Conservation (phyloP, 2,888 invertebrate genomes). For the Caenorhabditis japonica region DNA sequence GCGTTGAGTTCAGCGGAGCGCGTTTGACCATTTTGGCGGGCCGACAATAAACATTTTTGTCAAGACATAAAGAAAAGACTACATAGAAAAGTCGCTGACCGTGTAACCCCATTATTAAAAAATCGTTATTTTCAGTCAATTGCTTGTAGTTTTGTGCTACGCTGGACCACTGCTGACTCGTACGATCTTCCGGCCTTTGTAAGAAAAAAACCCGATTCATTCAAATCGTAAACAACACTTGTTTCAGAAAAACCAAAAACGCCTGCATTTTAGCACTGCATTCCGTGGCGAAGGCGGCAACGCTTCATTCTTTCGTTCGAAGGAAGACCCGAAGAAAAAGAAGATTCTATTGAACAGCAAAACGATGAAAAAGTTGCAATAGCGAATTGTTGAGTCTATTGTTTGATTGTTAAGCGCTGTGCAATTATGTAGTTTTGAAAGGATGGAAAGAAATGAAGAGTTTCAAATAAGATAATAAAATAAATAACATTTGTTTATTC, state of each 20-base stretch:
- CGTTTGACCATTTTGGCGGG: too few species aligned
- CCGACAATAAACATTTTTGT: too few species aligned
- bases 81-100: too few species aligned
- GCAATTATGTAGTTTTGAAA: too few species aligned
- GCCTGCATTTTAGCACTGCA: slow-evolving; percentile 19
- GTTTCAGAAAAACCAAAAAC: slow-evolving; percentile 41
- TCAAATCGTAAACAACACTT: neutral
- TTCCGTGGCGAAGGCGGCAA: slow-evolving; percentile 20
- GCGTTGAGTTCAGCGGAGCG: too few species aligned
- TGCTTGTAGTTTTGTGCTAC: slow-evolving; percentile 30
- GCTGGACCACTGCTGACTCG: slow-evolving; percentile 32
- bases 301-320: slow-evolving; percentile 19
- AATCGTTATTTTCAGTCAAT: slow-evolving; percentile 20
- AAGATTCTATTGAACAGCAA: too few species aligned
- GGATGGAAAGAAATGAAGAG: slow-evolving; percentile 5
- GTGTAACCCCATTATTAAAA: too few species aligned
- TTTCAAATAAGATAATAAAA: neutral
- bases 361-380: too few species aligned
- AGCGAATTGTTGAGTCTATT: too few species aligned
- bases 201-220: slow-evolving; percentile 17
- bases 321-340: slow-evolving; percentile 6
- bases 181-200: slow-evolving; percentile 27
- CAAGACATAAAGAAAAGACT: too few species aligned
- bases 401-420: too few species aligned
- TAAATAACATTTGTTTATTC: slow-evolving; percentile 11